A percentile compares a stretch with the other conserved stretches of the same genome.
These are phyloP conservation scores for Myathropa florea DNA, from an alignment of 2,888 invertebrate genomes.

Conservation along the genomic window DNA sequence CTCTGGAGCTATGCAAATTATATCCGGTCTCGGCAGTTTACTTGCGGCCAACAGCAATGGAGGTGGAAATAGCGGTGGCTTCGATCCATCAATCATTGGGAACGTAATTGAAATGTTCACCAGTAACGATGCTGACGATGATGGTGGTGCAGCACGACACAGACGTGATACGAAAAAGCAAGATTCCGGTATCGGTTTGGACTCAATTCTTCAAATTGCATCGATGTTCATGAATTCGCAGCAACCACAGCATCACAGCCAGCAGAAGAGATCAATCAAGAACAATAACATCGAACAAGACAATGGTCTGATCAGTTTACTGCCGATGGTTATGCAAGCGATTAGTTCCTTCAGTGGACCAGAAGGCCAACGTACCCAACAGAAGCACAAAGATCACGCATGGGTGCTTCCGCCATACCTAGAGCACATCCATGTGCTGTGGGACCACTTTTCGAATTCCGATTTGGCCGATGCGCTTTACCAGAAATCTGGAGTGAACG, in stretches of 20 bases:
- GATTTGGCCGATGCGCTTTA: conserved; percentile 88
- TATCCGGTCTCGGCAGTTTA: conserved; percentile 79
- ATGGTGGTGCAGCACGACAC: conserved; percentile 58
- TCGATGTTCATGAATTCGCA: conserved; percentile 81
- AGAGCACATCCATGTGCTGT: conserved; percentile 87
- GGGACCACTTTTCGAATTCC: conserved; percentile 90
- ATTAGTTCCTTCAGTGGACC: conserved; percentile 84
- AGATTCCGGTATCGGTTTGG: conserved; percentile 82
- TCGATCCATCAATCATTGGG: conserved; percentile 83
- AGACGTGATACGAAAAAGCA: conserved; percentile 72
- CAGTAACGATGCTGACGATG: conserved; percentile 74
- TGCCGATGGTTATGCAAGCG: conserved; percentile 87
- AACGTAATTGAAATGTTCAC: conserved; percentile 83
- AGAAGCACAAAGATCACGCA: conserved; percentile 86
- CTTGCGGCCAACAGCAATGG: conserved; percentile 78
- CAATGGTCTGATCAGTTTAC: conserved; percentile 81
- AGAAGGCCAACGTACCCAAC: conserved; percentile 83
- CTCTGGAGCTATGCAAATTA: conserved; percentile 79
- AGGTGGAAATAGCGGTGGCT: conserved; percentile 81
- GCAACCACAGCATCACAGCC: conserved; percentile 76
- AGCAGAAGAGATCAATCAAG: conserved; percentile 74
- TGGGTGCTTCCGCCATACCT: conserved; percentile 87
- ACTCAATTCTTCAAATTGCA: conserved; percentile 82
- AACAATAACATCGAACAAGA: conserved; percentile 72
- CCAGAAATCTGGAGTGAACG: conserved; percentile 87